Evolutionary conservation across 2,797 vertebrate genomes (phyloP).

Genomic region (Anniella stebbinsi): DNA sequence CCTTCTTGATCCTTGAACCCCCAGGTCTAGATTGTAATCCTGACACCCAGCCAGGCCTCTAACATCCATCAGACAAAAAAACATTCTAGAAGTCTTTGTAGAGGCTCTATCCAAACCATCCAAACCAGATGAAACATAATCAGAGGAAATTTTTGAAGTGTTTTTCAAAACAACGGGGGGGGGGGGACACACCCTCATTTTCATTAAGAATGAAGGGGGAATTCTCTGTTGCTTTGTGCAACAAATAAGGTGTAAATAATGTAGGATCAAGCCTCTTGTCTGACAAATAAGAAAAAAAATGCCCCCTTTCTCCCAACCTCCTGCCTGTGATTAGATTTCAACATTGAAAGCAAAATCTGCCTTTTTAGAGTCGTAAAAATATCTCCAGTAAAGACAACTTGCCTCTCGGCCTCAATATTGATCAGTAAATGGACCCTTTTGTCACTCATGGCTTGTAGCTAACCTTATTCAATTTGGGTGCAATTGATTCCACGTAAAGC

Average conservation of each 20-base stretch:
- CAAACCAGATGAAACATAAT: slow-evolving; percentile 14
- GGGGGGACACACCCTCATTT: not conserved
- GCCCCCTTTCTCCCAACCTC: not conserved
- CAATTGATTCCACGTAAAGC: slow-evolving; percentile 73
- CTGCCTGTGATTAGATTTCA: slow-evolving; percentile 57
- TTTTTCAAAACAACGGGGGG: not conserved
- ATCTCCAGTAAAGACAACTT: slow-evolving; percentile 50
- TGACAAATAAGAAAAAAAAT: slow-evolving; percentile 36
- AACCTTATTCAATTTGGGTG: slow-evolving; percentile 73
- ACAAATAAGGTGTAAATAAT: slow-evolving; percentile 70
- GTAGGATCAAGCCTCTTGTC: slow-evolving; percentile 57
- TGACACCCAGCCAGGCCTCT: not conserved
- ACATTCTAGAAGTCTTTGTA: not conserved
- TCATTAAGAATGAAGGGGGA: slow-evolving; percentile 65
- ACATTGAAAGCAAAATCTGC: slow-evolving; percentile 62
- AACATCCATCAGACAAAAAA: too few relatives aligned
- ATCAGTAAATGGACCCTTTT: slow-evolving; percentile 67
- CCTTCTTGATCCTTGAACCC: too few relatives aligned
- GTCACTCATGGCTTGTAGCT: slow-evolving; percentile 58
- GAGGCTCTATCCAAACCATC: not conserved
- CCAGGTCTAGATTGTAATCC: not conserved
- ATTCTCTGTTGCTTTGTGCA: slow-evolving; percentile 57
- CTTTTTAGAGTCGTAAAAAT: slow-evolving; percentile 48
- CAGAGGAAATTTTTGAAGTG: slow-evolving; percentile 22
- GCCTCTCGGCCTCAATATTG: slow-evolving; percentile 58